Evolutionary conservation across 1,140 invertebrate genomes (phyloP), one percentile per base, ranked within the genome.

Genomic region (Streblospio benedicti): DNA sequence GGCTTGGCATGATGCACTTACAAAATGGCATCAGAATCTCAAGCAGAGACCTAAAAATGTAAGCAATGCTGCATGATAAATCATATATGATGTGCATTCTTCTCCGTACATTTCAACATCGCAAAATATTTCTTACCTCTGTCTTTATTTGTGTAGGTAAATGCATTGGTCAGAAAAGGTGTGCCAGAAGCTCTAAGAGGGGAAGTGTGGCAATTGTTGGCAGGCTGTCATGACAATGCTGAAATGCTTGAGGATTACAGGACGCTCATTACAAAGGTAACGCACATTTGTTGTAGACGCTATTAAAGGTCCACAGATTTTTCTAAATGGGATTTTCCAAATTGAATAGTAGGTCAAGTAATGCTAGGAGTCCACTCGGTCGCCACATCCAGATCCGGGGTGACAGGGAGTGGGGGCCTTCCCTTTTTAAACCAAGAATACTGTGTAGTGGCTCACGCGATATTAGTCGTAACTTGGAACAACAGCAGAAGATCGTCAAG

Each of bases 131-230:
- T 49, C 9, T 49, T n/a, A n/a, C n/a, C n/a, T n/a, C n/a, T n/a
- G n/a, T n/a, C n/a, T n/a, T n/a, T n/a, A n/a, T 12, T 59, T 58
- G 14, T 16, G 9, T 72, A 74, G 65, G 69, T 76, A 3, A 63
- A 67, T 5, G 63, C 67, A 16, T 62, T 78, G 51, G 70, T 95
- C 0, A 85, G 85, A 59, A 83, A 86, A 59, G 94, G 94, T 1
- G 89, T 99, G 59, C 96, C 96, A 0, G 94, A 99, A 79, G 91
- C 93, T 1, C 79, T 99, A 2, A 81, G 97, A 45, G 93, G 93
- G 0, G 93, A 97, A 80, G 93, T 99, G 20, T 99, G 96, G 96
- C 91, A 95, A 71, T 83, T 95, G 54, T 80, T 99, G 59, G 88
- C 92, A 33, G 88, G 88, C 57, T 86, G 89, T 57, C 87, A 92